Conservation (phyloP, 2,113 vertebrate species). For the Brachypodius melanocephalos region DNA sequence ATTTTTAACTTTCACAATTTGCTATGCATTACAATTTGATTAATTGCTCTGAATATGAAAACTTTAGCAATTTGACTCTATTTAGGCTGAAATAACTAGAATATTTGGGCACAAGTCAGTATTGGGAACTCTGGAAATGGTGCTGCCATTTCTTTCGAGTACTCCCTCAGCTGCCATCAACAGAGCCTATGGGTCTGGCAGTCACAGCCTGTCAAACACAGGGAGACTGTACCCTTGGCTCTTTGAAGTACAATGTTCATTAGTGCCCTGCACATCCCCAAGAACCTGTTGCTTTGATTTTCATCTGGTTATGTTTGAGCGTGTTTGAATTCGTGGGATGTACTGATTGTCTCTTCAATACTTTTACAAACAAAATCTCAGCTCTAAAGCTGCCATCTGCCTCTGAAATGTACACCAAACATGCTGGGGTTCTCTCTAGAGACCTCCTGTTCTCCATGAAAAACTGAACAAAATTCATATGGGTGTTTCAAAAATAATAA, state of each 20-base stretch:
- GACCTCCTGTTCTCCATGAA: not conserved
- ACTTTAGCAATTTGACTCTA: not conserved
- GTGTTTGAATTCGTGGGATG: not conserved
- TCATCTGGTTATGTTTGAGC: conserved; percentile 23
- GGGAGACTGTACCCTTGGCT: not conserved
- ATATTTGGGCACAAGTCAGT: not conserved
- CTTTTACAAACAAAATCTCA: not conserved
- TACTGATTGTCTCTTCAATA: conserved; percentile 39
- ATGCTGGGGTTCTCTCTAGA: not conserved
- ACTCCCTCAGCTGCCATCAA: not conserved
- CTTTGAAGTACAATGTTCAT: conserved; percentile 1
- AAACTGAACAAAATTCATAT: not conserved
- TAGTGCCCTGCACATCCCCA: not conserved
- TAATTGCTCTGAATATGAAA: not conserved
- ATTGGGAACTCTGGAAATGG: not conserved
- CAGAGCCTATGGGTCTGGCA: not conserved
- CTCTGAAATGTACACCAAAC: not conserved
- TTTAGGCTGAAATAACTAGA: not conserved
- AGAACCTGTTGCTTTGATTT: conserved; percentile 29
- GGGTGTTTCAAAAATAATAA: not conserved
- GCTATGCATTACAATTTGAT: not conserved
- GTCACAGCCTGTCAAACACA: not conserved
- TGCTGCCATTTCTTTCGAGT: not conserved
- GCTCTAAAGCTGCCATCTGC: conserved; percentile 32
- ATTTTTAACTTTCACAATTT: not conserved